phyloP scores from a whole-genome alignment of 1,140 invertebrate species.

The Drosophila pandora region DNA sequence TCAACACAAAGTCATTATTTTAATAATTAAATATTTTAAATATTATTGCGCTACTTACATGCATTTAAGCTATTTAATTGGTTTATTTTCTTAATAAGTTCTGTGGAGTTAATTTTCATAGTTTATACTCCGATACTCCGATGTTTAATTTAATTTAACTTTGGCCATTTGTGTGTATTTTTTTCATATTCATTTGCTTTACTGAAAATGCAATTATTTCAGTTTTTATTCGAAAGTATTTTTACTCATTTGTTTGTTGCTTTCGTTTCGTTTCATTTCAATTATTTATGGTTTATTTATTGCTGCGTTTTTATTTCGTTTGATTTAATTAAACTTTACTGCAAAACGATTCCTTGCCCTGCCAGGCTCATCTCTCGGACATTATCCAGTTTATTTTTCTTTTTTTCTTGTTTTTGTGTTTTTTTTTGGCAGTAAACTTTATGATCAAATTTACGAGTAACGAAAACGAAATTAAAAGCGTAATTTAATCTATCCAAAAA shows the following conservation, averaged over 20 bases:
- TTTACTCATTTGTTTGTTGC: conserved; percentile 14
- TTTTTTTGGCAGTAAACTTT: conserved; percentile 37
- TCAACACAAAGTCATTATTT: conserved; percentile 33
- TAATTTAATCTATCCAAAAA: conserved; percentile 20
- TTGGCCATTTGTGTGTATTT: conserved; percentile 52
- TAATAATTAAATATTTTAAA: conserved; percentile 42
- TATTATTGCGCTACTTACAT: conserved; percentile 73
- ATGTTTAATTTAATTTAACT: conserved; percentile 50
- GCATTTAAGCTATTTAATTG: conserved; percentile 53
- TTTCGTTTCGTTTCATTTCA: conserved; percentile 27
- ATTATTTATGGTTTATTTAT: conserved; percentile 49
- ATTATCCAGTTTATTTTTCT: conserved; percentile 11
- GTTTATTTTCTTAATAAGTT: conserved; percentile 42
- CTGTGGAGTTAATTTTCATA: conserved; percentile 9
- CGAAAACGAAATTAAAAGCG: conserved; percentile 26
- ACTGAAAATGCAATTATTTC: conserved; percentile 50
- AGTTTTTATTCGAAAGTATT: conserved; percentile 21
- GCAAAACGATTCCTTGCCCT: conserved; percentile 27
- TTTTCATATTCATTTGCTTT: conserved; percentile 17
- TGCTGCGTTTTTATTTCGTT: conserved; percentile 46
- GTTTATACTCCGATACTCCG: conserved; percentile 17
- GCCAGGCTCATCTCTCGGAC: conserved; percentile 4
- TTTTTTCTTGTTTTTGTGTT: not conserved
- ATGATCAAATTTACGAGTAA: conserved; percentile 34
- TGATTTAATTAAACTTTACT: conserved; percentile 58